phyloP scores from a whole-genome alignment of 2,113 vertebrate species.

The Phylloscopus trochilus region DNA sequence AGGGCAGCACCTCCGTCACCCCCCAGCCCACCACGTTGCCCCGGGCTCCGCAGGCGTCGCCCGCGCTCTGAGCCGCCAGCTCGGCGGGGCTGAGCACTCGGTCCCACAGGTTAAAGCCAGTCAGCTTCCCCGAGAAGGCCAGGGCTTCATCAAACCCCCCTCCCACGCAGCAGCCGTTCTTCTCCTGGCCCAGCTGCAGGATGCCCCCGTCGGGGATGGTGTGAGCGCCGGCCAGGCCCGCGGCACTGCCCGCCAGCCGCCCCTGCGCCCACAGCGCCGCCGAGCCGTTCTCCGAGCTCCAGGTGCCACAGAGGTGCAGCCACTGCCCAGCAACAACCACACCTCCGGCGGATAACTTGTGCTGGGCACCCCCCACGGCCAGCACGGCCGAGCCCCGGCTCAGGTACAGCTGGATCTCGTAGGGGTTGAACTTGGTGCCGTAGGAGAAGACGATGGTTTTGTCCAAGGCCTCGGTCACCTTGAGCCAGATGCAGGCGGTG shows the following conservation, averaged over 20 bases:
- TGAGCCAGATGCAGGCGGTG: constrained; percentile 89
- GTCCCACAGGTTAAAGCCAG: constrained; percentile 93
- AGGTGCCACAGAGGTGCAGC: constrained; percentile 87
- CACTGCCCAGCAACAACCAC: constrained; percentile 72
- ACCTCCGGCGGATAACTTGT: constrained; percentile 66
- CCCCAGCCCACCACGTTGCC: constrained; percentile 93
- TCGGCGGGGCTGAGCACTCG: constrained; percentile 76
- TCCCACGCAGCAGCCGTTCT: constrained; percentile 78
- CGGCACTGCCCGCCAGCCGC: constrained; percentile 47
- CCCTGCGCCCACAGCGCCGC: constrained; percentile 81
- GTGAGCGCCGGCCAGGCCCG: constrained; percentile 72
- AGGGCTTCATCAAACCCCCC: constrained; percentile 82
- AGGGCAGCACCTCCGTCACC: constrained; percentile 85
- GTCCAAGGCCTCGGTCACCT: constrained; percentile 80
- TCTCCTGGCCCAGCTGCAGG: constrained; percentile 90
- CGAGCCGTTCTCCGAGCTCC: constrained; percentile 81
- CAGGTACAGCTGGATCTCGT: constrained; percentile 90
- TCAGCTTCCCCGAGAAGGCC: constrained; percentile 89
- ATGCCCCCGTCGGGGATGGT: constrained; percentile 80
- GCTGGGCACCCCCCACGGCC: constrained; percentile 76
- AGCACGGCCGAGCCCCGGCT: constrained; percentile 70
- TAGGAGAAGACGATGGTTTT: constrained; percentile 92
- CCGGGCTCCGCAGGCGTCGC: constrained; percentile 72
- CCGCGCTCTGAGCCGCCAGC: constrained; percentile 66
- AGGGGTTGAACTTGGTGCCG: constrained; percentile 84